These are phyloP conservation scores for Tachina grossa DNA, from an alignment of 2,888 invertebrate species.

Conservation along the genomic window DNA sequence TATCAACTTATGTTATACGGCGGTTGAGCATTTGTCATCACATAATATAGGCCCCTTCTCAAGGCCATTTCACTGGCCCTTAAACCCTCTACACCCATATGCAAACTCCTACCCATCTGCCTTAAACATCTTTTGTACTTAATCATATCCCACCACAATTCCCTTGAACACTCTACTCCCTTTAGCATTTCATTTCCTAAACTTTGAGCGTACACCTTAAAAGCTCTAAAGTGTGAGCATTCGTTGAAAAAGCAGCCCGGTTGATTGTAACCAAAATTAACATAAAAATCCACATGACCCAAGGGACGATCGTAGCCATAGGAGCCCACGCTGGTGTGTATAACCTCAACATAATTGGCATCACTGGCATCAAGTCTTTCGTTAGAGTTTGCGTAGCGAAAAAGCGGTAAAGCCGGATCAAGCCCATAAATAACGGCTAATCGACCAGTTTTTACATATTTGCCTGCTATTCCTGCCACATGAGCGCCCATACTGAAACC, in stretches of 20 bases:
- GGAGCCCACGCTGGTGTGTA: constrained; percentile 86
- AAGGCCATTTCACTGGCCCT: constrained; percentile 35
- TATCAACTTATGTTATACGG: constrained; percentile 72
- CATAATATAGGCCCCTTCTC: constrained; percentile 78
- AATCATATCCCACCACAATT: constrained; percentile 76
- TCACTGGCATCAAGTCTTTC: constrained; percentile 85
- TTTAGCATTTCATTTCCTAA: constrained; percentile 58
- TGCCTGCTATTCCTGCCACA: constrained; percentile 85
- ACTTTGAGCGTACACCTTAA: constrained; percentile 78
- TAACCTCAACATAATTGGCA: constrained; percentile 88
- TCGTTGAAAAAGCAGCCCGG: constrained; percentile 84
- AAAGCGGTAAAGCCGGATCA: constrained; percentile 86
- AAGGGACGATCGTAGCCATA: constrained; percentile 81
- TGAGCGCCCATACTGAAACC: constrained; percentile 86
- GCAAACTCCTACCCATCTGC: constrained; percentile 69
- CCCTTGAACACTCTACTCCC: constrained; percentile 75
- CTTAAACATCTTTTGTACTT: constrained; percentile 75
- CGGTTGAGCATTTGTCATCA: constrained; percentile 76
- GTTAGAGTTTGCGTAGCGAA: constrained; percentile 76
- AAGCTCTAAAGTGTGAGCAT: constrained; percentile 80
- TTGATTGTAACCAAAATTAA: constrained; percentile 85
- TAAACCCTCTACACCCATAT: constrained; percentile 77
- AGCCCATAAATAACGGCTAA: constrained; percentile 83
- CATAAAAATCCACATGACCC: constrained; percentile 85
- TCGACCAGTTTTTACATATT: constrained; percentile 77